Conservation (phyloP, 2,888 invertebrate genomes). For the Zaprionus bogoriensis region DNA sequence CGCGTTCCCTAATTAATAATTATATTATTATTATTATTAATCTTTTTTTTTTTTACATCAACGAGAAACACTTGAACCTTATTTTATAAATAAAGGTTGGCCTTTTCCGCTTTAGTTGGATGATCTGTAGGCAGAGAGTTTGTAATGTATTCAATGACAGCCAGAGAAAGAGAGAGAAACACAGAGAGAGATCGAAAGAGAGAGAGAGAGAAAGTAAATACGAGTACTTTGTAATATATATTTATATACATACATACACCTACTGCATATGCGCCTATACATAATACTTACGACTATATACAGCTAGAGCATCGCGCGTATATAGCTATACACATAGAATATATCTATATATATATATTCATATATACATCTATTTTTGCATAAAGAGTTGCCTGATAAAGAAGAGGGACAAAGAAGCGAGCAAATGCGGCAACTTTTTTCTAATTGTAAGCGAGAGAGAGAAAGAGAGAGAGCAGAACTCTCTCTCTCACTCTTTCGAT, state of each 20-base stretch:
- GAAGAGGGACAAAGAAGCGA: constrained; percentile 36
- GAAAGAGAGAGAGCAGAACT: not conserved
- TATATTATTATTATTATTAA: constrained; percentile 4
- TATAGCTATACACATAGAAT: too few relatives aligned
- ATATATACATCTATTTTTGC: constrained; percentile 62
- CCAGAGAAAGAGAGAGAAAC: not conserved
- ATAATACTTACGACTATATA: constrained; percentile 29
- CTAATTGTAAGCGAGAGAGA: constrained; percentile 51
- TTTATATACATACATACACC: constrained; percentile 28
- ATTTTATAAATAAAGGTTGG: constrained; percentile 82
- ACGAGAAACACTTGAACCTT: constrained; percentile 60
- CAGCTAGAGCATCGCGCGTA: too few relatives aligned
- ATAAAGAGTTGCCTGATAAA: constrained; percentile 60
- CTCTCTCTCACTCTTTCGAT: constrained; percentile 28
- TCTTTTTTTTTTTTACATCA: constrained; percentile 5
- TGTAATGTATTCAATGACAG: constrained; percentile 23
- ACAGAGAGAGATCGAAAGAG: not conserved
- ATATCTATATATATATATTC: constrained; percentile 27
- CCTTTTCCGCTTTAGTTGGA: constrained; percentile 39
- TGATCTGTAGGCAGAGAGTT: constrained; percentile 29
- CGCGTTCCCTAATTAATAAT: constrained; percentile 9
- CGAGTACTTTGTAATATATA: constrained; percentile 62
- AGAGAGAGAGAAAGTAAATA: constrained; percentile 6
- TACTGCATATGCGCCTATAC: constrained; percentile 30
- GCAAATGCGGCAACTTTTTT: constrained; percentile 35